Percentiles rank a stretch among this genome's conserved stretches.
phyloP scores from a whole-genome alignment of 37 sponge, comb jelly and placozoan genomes.

The Chondrilla cf. caribensis region DNA sequence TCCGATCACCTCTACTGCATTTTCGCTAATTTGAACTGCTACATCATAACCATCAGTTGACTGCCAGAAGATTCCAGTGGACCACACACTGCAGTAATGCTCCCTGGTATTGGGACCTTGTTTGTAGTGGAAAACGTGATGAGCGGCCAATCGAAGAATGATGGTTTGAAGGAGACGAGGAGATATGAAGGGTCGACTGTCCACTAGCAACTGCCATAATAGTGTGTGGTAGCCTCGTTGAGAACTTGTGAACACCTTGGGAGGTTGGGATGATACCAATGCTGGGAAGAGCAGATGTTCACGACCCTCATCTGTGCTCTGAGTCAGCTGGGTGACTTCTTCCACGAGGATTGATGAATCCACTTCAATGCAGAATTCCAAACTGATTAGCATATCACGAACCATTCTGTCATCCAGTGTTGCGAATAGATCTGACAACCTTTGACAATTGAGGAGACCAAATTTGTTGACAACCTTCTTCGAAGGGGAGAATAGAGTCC shows the following conservation, averaged over 20 bases:
- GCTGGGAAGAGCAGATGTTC: background rate
- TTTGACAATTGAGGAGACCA: conserved; percentile 4
- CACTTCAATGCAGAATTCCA: conserved; percentile 14
- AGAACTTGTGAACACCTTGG: background rate
- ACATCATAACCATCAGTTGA: background rate
- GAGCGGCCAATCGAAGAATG: conserved; percentile 1
- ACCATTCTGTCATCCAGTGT: background rate
- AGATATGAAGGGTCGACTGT: background rate
- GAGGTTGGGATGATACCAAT: background rate
- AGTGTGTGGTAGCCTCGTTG: background rate
- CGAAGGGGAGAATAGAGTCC: conserved; percentile 1
- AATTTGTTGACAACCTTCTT: background rate
- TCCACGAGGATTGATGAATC: background rate
- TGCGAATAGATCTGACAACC: background rate
- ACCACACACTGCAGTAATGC: conserved; percentile 12
- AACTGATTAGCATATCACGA: conserved; percentile 2
- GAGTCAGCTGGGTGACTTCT: background rate
- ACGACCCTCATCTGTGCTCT: background rate
- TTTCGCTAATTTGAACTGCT: too few relatives aligned
- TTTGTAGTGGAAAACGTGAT: background rate
- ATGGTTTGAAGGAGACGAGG: conserved; percentile 4
- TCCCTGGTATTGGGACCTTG: background rate
- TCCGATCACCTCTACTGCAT: background rate
- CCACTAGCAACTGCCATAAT: background rate
- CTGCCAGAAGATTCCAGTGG: background rate